Percentiles rank a stretch among this genome's conserved stretches.
These are phyloP conservation scores for Gadus macrocephalus DNA, from an alignment of 2,113 vertebrate species.

Conservation along the genomic window DNA sequence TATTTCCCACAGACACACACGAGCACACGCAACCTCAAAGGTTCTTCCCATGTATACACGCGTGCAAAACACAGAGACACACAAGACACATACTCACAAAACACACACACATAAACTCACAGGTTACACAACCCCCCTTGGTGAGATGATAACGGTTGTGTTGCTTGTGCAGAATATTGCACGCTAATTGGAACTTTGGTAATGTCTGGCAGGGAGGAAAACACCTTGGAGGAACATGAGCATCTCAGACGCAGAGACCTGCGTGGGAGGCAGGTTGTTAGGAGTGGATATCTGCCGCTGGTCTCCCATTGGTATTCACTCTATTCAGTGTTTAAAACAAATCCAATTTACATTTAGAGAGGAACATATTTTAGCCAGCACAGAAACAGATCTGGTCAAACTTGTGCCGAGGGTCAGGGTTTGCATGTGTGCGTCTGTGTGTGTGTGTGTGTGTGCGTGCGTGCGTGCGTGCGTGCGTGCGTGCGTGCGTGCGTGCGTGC, in stretches of 20 bases:
- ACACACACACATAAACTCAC: too few relatives aligned
- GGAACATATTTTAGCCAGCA: background rate
- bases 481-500: too few relatives aligned
- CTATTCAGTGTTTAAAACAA: too few relatives aligned
- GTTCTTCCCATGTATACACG: background rate
- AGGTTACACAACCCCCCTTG: background rate
- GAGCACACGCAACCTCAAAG: background rate
- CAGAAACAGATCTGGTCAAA: background rate
- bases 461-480: too few relatives aligned
- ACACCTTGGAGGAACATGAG: slow-evolving; percentile 8
- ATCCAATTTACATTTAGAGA: slow-evolving; percentile 1
- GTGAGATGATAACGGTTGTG: slow-evolving; percentile 23
- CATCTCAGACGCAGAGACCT: slow-evolving; percentile 3
- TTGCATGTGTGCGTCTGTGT: slow-evolving; percentile 6
- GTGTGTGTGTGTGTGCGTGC: background rate
- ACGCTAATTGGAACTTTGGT: slow-evolving; percentile 42
- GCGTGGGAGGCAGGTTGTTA: background rate
- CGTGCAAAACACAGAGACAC: background rate
- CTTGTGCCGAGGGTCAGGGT: background rate
- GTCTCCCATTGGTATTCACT: background rate
- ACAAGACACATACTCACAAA: too few relatives aligned
- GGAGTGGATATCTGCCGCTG: background rate
- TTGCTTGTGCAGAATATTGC: slow-evolving; percentile 18
- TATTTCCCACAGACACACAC: background rate
- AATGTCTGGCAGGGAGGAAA: slow-evolving; percentile 25